These are phyloP conservation scores for Neolamprologus fasciatus DNA, from an alignment of 2,113 vertebrate genomes.

Conservation along the genomic window DNA sequence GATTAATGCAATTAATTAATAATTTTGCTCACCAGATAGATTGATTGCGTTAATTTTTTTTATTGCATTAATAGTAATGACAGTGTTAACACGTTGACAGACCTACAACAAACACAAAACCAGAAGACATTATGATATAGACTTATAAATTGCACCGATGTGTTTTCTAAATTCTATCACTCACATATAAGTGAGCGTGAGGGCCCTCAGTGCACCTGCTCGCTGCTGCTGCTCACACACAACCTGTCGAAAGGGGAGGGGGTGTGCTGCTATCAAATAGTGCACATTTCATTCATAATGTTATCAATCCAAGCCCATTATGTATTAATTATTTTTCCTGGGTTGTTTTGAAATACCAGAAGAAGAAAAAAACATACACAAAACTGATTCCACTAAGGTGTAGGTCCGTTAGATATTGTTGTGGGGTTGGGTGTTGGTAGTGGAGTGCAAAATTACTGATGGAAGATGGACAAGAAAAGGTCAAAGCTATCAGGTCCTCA, in stretches of 20 bases:
- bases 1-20: neutral
- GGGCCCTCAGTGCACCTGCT: neutral
- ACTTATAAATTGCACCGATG: neutral
- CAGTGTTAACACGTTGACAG: neutral
- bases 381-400: neutral
- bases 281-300: neutral
- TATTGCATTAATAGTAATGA: neutral
- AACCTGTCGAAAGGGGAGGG: neutral
- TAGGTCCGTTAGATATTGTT: neutral
- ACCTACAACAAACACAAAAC: neutral
- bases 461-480: neutral
- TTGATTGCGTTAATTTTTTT: rapidly evolving
- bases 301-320: neutral
- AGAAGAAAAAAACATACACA: neutral
- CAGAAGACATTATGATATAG: neutral
- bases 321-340: neutral
- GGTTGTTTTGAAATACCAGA: neutral
- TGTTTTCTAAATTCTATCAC: neutral
- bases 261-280: neutral
- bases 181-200: neutral
- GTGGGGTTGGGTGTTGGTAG: neutral
- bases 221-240: neutral
- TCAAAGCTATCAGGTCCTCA: neutral
- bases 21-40: neutral
- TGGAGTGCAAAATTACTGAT: neutral